Conservation (phyloP, 2,888 invertebrate species). For the Theretra japonica region DNA sequence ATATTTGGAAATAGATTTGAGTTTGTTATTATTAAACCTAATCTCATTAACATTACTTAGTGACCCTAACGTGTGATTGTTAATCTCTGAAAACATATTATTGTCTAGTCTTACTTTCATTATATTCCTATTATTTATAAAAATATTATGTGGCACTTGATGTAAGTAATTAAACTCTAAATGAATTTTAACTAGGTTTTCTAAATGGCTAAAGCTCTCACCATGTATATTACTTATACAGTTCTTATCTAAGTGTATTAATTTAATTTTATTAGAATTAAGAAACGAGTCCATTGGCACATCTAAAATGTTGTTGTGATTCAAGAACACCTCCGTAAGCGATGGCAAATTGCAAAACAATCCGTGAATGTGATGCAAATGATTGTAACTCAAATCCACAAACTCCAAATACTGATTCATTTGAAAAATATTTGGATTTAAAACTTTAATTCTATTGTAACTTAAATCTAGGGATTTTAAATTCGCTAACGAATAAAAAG, state of each 20-base stretch:
- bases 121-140: slow-evolving; percentile 90
- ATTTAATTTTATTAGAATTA: slow-evolving; percentile 90
- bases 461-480: slow-evolving; percentile 94
- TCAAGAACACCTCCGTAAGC: slow-evolving; percentile 91
- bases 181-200: slow-evolving; percentile 91
- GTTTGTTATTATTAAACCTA: slow-evolving; percentile 92
- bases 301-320: slow-evolving; percentile 95
- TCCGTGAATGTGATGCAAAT: slow-evolving; percentile 93
- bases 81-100: slow-evolving; percentile 91
- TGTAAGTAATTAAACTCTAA: slow-evolving; percentile 94
- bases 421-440: slow-evolving; percentile 91
- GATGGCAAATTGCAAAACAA: slow-evolving; percentile 92
- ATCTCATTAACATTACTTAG: slow-evolving; percentile 90
- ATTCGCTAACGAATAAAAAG: slow-evolving; percentile 90
- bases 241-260: slow-evolving; percentile 94
- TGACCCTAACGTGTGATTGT: slow-evolving; percentile 91
- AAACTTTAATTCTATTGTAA: slow-evolving; percentile 92
- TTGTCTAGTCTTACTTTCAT: slow-evolving; percentile 93
- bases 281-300: slow-evolving; percentile 93
- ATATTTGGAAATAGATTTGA: slow-evolving; percentile 89
- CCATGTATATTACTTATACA: slow-evolving; percentile 92
- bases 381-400: slow-evolving; percentile 94
- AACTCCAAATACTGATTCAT: slow-evolving; percentile 90
- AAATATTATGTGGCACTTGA: slow-evolving; percentile 90
- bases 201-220: slow-evolving; percentile 90